A percentile compares a stretch with the other conserved stretches of the same genome.
These are phyloP conservation scores for Lethocerus indicus DNA, from an alignment of 1,140 invertebrate genomes.

Conservation along the genomic window DNA sequence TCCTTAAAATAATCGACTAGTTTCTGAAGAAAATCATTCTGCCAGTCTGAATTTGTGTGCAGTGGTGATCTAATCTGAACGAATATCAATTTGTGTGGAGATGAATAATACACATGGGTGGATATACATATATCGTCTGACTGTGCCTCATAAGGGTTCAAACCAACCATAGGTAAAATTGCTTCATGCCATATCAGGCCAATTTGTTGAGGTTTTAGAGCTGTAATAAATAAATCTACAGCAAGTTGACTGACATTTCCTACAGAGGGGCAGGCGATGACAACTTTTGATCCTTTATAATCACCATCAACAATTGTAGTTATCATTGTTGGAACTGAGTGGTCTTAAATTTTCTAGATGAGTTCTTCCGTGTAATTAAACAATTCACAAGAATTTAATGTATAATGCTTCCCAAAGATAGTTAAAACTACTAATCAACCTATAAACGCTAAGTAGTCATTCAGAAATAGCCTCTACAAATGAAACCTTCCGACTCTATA, in stretches of 20 bases:
- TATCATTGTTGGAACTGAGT: conserved; percentile 1
- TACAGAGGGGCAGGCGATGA: conserved; percentile 22
- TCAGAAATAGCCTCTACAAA: too few species aligned
- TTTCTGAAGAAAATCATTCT: conserved; percentile 1
- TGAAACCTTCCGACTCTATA: too few species aligned
- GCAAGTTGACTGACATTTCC: conserved; percentile 36
- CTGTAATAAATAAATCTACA: conserved; percentile 30
- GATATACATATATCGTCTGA: conserved; percentile 20
- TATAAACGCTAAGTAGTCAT: too few species aligned
- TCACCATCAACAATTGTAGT: background rate
- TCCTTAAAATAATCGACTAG: conserved; percentile 15
- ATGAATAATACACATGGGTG: conserved; percentile 26
- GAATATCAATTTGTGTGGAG: conserved; percentile 23
- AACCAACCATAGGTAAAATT: conserved; percentile 28
- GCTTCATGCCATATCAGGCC: conserved; percentile 26
- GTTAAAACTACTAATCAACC: too few species aligned
- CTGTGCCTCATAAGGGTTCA: conserved; percentile 24
- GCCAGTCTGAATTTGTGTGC: conserved; percentile 23
- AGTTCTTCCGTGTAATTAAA: too few species aligned
- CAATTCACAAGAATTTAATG: too few species aligned
- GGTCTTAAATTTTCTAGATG: too few species aligned
- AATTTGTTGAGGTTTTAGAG: conserved; percentile 23
- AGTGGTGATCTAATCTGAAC: conserved; percentile 32
- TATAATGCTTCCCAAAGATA: too few species aligned
- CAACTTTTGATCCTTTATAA: conserved; percentile 3